Evolutionary conservation across 2,797 vertebrate genomes (phyloP), one percentile per base, ranked within the genome.

Genomic region (Pempheris klunzingeri): DNA sequence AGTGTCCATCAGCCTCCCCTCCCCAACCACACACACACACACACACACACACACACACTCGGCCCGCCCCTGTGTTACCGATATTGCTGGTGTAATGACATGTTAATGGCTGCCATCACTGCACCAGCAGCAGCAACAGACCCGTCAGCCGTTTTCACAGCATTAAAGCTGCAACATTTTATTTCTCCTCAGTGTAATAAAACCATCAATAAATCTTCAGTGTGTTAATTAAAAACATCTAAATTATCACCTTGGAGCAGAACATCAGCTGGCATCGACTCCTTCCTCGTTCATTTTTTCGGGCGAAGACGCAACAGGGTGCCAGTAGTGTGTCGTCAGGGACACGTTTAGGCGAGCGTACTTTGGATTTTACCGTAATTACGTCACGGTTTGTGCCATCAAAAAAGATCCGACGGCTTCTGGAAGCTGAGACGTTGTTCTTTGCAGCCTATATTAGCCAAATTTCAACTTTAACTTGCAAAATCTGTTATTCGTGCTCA

Each of bases 51-150:
- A 60, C 68, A 60, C 52, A 34, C 74, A 18, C 24, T 1, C 9
- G 5, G 22, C 17, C 55, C 55, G 73, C 71, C 69, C 65, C 74
- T 58, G 60, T 64, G 49, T 57, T 84, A 39, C 64, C 64, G 66
- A 36, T 83, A 59, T 30, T n/a, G 28, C 68, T 26, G 38, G 34
- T 73, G 81, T 87, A 77, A 90, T 87, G 83, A 86, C 85, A 72
- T 84, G 90, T 75, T 85, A 87, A 92, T 89, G 72, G 54, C 54
- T 24, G 50, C 68, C 81, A 67, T 71, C 74, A 70, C 17, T 52
- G 5, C 13, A 66, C 43, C 59, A 18, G 43, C 74, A 68, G 76
- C 84, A 65, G 44, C 77, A n/a, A n/a, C n/a, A 63, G 26, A 38
- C 77, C 63, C 47, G 20, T 20, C 72, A 6, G 49, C 26, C 50